These are phyloP conservation scores for Ciconia boyciana DNA, from an alignment of 2,113 vertebrate genomes.

Conservation along the genomic window DNA sequence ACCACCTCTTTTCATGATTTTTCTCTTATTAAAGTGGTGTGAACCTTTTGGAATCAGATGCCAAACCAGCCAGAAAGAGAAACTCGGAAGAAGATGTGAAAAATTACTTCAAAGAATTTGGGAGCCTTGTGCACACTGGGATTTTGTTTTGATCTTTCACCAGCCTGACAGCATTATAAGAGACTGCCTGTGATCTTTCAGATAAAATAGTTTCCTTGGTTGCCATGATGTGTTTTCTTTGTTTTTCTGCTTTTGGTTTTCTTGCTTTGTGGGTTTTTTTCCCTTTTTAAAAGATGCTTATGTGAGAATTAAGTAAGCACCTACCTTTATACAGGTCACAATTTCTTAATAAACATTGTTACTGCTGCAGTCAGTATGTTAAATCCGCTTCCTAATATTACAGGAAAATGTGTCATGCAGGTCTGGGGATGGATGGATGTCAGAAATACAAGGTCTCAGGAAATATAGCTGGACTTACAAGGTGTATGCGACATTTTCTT, in stretches of 20 bases:
- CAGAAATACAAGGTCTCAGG: neutral
- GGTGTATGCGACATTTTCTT: neutral
- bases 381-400: neutral
- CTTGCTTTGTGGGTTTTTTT: neutral
- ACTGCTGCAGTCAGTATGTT: neutral
- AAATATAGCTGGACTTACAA: neutral
- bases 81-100: neutral
- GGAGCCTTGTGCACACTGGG: neutral
- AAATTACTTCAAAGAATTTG: neutral
- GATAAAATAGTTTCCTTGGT: neutral
- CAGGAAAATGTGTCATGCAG: neutral
- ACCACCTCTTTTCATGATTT: neutral
- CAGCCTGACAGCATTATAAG: neutral
- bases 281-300: neutral
- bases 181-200: neutral
- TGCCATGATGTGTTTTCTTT: neutral
- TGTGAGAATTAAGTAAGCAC: neutral
- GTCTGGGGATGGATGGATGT: neutral
- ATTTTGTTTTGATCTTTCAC: neutral
- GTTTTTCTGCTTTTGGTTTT: neutral
- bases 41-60: neutral
- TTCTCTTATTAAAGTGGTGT: neutral
- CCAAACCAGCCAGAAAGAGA: neutral
- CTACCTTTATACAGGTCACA: neutral
- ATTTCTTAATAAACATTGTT: neutral